Evolutionary conservation across 2,888 invertebrate genomes (phyloP), one percentile per base, ranked within the genome.

Genomic region (Gortyna flavago): DNA sequence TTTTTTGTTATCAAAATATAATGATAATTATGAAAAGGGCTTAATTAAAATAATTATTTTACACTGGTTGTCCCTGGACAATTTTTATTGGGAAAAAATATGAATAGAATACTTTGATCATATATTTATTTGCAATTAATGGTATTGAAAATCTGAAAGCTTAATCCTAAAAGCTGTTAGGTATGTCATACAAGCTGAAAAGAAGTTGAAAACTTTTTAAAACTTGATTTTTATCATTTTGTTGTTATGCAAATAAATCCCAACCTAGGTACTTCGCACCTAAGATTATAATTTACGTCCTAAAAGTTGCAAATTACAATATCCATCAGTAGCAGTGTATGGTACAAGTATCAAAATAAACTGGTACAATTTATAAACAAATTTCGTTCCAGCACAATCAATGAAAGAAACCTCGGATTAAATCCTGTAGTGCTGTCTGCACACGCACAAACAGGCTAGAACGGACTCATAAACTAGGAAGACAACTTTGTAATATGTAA

Each of bases 401-500:
- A 72, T 75, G 62, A 83, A 75, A 77, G 54, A 87, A 77, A 80
- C 77, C 71, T 77, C 57, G 25, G 21, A 35, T 73, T 61, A 68
- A 81, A 80, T 84, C 77, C 68, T 38, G 59, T 38, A 72, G 70
- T 64, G 68, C 59, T 62, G 29, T 67, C 67, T 69, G 51, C 72
- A 69, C 54, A 67, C 73, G 64, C 67, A 69, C 62, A 69, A 66
- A n/a, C 32, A 80, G 72, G 32, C 73, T 72, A 74, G 79, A 73
- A 84, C 62, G 70, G 77, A 82, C 80, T 79, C 75, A 51, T 79
- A 76, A 83, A 81, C 78, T 80, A 77, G 80, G 85, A 86, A 89
- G 83, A 87, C 72, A 62, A 75, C 79, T 81, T 69, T 68, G 78
- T 75, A 77, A 70, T 65, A 75, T 44, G 81, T 81, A 86, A 87